These are phyloP conservation scores for Anguilla japonica DNA, from an alignment of 2,113 vertebrate species.

Conservation along the genomic window DNA sequence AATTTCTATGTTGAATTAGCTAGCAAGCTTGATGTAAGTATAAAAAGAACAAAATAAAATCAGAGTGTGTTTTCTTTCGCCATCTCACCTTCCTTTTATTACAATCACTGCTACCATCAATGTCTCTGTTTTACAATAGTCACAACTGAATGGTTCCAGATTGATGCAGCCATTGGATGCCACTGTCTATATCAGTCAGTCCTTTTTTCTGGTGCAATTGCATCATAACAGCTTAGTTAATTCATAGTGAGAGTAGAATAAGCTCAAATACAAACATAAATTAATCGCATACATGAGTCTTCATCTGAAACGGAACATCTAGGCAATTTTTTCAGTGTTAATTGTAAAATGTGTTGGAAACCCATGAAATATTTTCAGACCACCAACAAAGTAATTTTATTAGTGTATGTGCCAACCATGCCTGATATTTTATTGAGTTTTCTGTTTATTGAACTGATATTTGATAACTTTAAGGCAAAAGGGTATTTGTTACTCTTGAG, in stretches of 20 bases:
- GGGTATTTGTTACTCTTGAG: slow-evolving; percentile 10
- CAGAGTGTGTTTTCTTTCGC: no score
- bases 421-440: not conserved
- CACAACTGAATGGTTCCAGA: not conserved
- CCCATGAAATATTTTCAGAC: not conserved
- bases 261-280: not conserved
- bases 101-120: no score
- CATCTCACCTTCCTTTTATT: no score
- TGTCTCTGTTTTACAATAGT: not conserved
- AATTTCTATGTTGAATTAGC: no score
- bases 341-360: not conserved
- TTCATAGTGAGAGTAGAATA: not conserved
- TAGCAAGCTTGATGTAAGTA: no score
- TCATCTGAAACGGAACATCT: not conserved
- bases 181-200: not conserved
- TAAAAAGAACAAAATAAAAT: no score
- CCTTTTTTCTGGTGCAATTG: not conserved
- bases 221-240: not conserved
- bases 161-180: not conserved
- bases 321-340: not conserved
- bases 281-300: not conserved
- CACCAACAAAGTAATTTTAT: not conserved
- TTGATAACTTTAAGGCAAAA: slow-evolving; percentile 10
- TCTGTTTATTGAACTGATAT: slow-evolving; percentile 3
- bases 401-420: not conserved